phyloP scores from a whole-genome alignment of 2,888 invertebrate genomes.

The Himalopsyche kuldschensis region DNA sequence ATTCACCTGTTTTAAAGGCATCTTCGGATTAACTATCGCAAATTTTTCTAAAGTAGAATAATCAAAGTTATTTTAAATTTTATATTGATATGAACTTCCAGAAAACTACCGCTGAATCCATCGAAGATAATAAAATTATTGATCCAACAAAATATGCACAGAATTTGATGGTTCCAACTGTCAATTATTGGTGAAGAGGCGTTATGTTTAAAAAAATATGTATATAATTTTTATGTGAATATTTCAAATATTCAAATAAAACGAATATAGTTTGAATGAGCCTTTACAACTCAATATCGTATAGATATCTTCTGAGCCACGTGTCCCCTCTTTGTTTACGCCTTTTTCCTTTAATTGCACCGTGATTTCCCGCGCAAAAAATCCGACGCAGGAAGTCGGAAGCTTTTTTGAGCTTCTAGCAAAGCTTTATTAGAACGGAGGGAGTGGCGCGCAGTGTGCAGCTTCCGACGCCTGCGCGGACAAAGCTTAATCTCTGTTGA shows the following conservation, averaged over 20 bases:
- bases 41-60: too few species aligned
- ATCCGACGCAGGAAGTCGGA: constrained; percentile 8
- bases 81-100: too few species aligned
- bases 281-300: neutral
- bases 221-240: too few species aligned
- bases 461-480: constrained; percentile 25
- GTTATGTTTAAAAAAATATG: too few species aligned
- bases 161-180: too few species aligned
- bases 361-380: constrained; percentile 37
- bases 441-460: constrained; percentile 4
- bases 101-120: too few species aligned
- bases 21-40: too few species aligned
- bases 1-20: too few species aligned
- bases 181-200: too few species aligned
- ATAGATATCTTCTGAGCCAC: constrained; percentile 5
- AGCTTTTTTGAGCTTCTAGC: constrained; percentile 12
- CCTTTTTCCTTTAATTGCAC: constrained; percentile 40
- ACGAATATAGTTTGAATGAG: neutral
- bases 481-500: constrained; percentile 40
- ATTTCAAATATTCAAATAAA: neutral
- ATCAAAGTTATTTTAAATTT: too few species aligned
- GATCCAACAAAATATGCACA: too few species aligned
- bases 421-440: neutral
- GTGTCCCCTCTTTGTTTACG: constrained; percentile 38
- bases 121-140: too few species aligned